A percentile compares a stretch with the other conserved stretches of the same genome.
Conservation (phyloP, 2,888 invertebrate genomes). For the Esperia sulphurella region DNA sequence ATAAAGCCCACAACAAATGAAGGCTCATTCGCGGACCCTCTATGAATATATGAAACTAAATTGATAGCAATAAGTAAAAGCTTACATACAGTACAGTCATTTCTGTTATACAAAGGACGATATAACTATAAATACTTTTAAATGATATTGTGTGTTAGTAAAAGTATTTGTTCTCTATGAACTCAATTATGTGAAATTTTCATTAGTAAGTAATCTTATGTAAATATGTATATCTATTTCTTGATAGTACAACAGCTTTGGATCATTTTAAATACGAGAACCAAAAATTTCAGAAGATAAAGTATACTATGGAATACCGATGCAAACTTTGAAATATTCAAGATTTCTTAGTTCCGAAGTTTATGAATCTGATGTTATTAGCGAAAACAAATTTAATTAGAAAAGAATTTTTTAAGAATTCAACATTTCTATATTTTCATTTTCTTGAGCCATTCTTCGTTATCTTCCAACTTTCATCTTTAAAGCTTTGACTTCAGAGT, state of each 20-base stretch:
- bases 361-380: conserved; percentile 2
- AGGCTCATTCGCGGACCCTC: conserved; percentile 43
- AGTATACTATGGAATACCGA: no score
- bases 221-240: no score
- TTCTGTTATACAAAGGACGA: neutral
- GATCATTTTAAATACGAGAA: no score
- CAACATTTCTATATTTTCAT: conserved; percentile 25
- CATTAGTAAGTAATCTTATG: no score
- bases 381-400: conserved; percentile 5
- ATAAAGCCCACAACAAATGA: conserved; percentile 60
- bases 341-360: neutral
- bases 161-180: neutral
- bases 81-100: conserved; percentile 5
- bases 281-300: no score
- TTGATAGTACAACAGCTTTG: no score
- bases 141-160: neutral
- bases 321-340: no score
- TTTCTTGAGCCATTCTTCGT: conserved; percentile 14
- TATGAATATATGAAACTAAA: conserved; percentile 42
- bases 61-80: conserved; percentile 20
- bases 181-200: neutral
- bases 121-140: neutral
- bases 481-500: conserved; percentile 29
- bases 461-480: conserved; percentile 22
- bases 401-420: conserved; percentile 7